These are phyloP conservation scores for Hydropotes inermis DNA, from an alignment of 2,113 vertebrate genomes.

Conservation along the genomic window DNA sequence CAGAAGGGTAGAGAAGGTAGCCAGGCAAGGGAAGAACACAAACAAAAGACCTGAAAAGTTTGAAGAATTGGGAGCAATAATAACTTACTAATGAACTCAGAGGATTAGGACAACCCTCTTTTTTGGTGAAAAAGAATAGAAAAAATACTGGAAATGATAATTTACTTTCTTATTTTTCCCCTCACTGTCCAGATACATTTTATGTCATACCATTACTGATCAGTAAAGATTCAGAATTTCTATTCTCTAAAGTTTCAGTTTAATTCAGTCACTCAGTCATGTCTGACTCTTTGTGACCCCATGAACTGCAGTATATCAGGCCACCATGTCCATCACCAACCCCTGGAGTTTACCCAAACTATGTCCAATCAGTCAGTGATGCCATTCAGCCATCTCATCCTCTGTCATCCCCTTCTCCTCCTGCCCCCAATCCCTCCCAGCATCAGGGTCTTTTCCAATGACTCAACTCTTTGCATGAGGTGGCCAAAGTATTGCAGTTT, in stretches of 20 bases:
- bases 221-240: background rate
- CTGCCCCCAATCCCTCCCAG: no score
- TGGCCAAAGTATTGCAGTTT: no score
- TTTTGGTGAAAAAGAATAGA: background rate
- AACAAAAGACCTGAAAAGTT: background rate
- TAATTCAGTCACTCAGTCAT: no score
- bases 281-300: no score
- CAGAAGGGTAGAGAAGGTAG: background rate
- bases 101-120: background rate
- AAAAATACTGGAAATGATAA: background rate
- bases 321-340: no score
- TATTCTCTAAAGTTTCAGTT: background rate
- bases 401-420: no score
- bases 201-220: background rate
- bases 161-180: background rate
- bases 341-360: no score
- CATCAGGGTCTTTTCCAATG: no score
- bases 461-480: no score
- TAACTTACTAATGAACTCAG: background rate
- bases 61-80: background rate
- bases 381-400: no score
- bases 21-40: background rate
- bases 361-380: no score
- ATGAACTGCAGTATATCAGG: no score
- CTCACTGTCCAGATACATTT: background rate